Evolutionary conservation across 2,888 invertebrate species (phyloP), one percentile per base, ranked within the genome.

Genomic region (Liodrosophila aerea): DNA sequence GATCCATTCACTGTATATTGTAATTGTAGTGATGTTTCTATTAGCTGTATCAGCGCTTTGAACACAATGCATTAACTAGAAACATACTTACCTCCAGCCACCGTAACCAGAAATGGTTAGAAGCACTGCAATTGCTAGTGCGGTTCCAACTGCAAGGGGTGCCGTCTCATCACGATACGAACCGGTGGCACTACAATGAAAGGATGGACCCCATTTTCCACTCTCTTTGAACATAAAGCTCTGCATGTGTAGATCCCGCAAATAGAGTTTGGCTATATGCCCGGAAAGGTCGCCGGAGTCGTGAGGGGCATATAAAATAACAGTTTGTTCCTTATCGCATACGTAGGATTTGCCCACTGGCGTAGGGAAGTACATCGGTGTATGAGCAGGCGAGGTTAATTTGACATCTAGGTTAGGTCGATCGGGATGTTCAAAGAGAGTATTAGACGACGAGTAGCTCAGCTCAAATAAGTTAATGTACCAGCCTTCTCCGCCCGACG

Each of bases 401-500:
- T 91, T 91, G 1, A 93, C 90, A 8, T 92, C 88, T 57, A 91
- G 69, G 1, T 91, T 91, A 29, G 92, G 92, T 67, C 92, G 91
- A 36, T 92, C 93, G 7, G 92, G 92, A 81, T 93, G 93, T 67
- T 92, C 92, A 58, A 93, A 89, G 22, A 92, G 91, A 73, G 91
- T 88, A 37, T 92, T 93, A 73, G 91, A 93, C 4, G 91, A 93
- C 88, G 95, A 95, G 89, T 95, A 96, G 2, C 92, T 92, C 54
- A 97, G 90, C 76, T 94, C 94, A 65, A 97, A 92, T 76, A 93
- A 93, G 73, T 94, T 94, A 1, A 96, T 94, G 87, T 95, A 97
- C 97, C 97, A 97, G 73, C 95, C 92, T 85, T 97, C 96, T 4
- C 96, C 96, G 3, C 96, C 96, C 18, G 95, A 95, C 1, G 96